These are phyloP conservation scores for Erebia epiphron DNA, from an alignment of 2,888 invertebrate species.

Conservation along the genomic window DNA sequence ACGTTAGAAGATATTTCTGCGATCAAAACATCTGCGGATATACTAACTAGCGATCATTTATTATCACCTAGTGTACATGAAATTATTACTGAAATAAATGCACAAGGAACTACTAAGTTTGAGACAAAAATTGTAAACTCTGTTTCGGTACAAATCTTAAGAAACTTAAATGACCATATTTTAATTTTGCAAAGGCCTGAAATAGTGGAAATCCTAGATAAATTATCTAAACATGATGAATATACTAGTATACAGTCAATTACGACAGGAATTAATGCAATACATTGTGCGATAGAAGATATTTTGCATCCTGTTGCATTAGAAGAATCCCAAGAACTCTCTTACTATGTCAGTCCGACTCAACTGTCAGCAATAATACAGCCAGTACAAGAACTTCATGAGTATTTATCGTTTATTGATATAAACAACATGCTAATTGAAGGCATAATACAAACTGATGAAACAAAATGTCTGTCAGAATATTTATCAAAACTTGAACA, in stretches of 20 bases:
- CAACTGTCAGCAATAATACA: conserved; percentile 64
- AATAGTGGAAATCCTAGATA: conserved; percentile 63
- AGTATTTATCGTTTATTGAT: conserved; percentile 66
- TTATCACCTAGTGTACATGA: conserved; percentile 59
- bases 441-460: conserved; percentile 64
- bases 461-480: conserved; percentile 61
- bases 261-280: conserved; percentile 55
- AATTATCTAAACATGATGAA: conserved; percentile 65
- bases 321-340: conserved; percentile 59
- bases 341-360: conserved; percentile 49
- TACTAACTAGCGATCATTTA: conserved; percentile 64
- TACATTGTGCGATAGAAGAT: conserved; percentile 62
- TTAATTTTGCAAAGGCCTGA: conserved; percentile 63
- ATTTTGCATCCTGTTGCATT: conserved; percentile 65
- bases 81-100: conserved; percentile 48
- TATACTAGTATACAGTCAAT: conserved; percentile 65
- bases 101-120: conserved; percentile 44
- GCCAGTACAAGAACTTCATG: conserved; percentile 66
- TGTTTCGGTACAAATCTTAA: conserved; percentile 60
- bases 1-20: conserved; percentile 83
- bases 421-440: conserved; percentile 69
- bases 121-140: conserved; percentile 45
- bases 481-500: conserved; percentile 62
- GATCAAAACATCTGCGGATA: conserved; percentile 80
- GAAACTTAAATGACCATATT: conserved; percentile 64